Base-by-base conservation (phyloP, 2,888 invertebrate genomes). In the Dendrolimus houi region DNA sequence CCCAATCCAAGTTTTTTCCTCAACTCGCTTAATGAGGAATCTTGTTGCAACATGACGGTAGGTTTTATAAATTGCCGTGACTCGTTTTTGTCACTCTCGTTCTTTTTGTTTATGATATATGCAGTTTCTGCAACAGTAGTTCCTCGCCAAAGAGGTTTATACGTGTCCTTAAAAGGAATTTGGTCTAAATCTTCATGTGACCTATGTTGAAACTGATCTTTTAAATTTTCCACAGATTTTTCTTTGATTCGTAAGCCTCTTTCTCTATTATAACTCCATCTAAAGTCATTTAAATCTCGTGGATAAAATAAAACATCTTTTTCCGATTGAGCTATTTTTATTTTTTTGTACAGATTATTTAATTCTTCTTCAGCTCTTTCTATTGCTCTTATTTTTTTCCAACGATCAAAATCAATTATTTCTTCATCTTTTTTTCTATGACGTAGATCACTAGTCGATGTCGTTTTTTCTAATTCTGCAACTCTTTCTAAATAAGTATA, bases 401-500 rank as follows among this genome's bases (percentile, higher is more conserved):
- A 97, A 59, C 96, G 92, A 64, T 97, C 97, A 75, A 95, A 97
- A 83, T 97, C 96, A 61, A 97, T 94, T 9, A 96, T 94, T 77
- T 96, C 96, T 68, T 95, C 94, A 71, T 95, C 95, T 78, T 92
- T 94, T 66, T 93, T 92, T 67, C 96, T 91, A 1, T 95, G 95
- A 56, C 94, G 92, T 55, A 96, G 87, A 69, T 95, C 94, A 54
- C 91, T 91, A 0, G 91, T 92, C 0, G 95, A 95, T 7, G 96
- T 95, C 0, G 94, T 93, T 65, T 93, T 93, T 83, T 97, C 97
- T 58, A 97, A 80, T 70, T 96, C 94, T 0, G 95, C 95, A 55
- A 98, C 94, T 68, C 97, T 92, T 81, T 97, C 97, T 61, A 98
- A 90, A 64, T 95, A 96, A 47, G 94, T 92, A 76, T 97, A 98